Conservation (phyloP, 2,113 vertebrate genomes). For the Tragelaphus buxtoni region DNA sequence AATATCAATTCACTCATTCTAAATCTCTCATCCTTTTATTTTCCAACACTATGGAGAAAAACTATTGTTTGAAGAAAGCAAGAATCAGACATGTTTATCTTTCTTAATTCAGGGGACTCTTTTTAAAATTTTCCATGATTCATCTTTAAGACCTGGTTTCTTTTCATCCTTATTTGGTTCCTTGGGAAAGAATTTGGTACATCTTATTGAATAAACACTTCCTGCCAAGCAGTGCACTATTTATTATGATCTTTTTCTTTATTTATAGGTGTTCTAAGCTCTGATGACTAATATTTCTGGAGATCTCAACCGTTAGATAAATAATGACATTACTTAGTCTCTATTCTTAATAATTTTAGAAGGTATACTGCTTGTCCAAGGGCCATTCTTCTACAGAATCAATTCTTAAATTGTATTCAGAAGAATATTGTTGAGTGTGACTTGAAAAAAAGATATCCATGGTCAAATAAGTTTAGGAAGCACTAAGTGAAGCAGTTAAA, state of each 20-base stretch:
- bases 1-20: neutral
- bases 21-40: conserved; percentile 12
- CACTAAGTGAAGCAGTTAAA: neutral
- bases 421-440: neutral
- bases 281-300: neutral
- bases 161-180: neutral
- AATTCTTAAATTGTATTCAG: neutral
- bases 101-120: neutral
- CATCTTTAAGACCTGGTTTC: neutral
- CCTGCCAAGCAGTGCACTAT: neutral
- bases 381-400: neutral
- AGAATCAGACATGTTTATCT: neutral
- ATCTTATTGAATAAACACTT: neutral
- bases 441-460: neutral
- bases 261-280: neutral
- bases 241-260: neutral
- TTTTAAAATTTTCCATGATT: neutral
- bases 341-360: neutral
- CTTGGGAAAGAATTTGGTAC: neutral
- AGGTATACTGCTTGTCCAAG: neutral
- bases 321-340: neutral
- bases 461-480: neutral
- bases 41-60: neutral
- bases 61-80: neutral
- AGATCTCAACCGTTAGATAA: neutral